Evolutionary conservation across 2,888 invertebrate species (phyloP), one percentile per base, ranked within the genome.

Genomic region (Parnassius mnemosyne): DNA sequence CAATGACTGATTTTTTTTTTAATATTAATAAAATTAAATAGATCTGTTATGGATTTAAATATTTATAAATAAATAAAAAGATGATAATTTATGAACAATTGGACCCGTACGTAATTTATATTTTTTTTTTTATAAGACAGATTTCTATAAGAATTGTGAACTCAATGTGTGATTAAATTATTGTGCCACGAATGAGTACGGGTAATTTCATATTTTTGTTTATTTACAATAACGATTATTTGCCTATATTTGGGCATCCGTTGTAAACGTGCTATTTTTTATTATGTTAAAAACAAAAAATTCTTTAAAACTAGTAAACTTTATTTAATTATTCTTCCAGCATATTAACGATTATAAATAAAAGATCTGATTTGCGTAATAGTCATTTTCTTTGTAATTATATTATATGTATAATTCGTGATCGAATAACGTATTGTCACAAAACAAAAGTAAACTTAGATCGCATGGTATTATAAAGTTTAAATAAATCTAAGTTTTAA

Each of bases 131-230:
- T 49, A 13, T 49, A 49, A 49, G 49, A 49, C 9, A 49, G n/a
- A 9, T 49, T 43, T 7, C 7, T 43, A 49, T 49, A 10, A 49
- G 16, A 49, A 57, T 70, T 60, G 63, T 61, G 46, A 68, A 64
- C 57, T 70, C 71, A 74, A 73, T 69, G 71, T 73, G 57, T 70
- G 74, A 75, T 76, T 78, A 74, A 75, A 75, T 74, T 73, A 75
- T 78, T 78, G 87, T 88, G 87, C 86, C 89, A 89, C 87, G 81
- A 82, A 66, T 74, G 66, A 80, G 86, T 88, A 89, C 89, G 88
- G 89, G 88, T 89, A 87, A 83, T 69, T 69, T 72, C 66, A 66
- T 65, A 67, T 76, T 75, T 75, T 76, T 75, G 74, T 76, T 56
- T 63, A 60, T 60, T 49, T 55, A 63, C 63, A n/a, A n/a, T 55